Percentiles rank a stretch among this genome's conserved stretches.
Conservation (phyloP, 2,113 vertebrate species). For the Xenopus laevis region DNA sequence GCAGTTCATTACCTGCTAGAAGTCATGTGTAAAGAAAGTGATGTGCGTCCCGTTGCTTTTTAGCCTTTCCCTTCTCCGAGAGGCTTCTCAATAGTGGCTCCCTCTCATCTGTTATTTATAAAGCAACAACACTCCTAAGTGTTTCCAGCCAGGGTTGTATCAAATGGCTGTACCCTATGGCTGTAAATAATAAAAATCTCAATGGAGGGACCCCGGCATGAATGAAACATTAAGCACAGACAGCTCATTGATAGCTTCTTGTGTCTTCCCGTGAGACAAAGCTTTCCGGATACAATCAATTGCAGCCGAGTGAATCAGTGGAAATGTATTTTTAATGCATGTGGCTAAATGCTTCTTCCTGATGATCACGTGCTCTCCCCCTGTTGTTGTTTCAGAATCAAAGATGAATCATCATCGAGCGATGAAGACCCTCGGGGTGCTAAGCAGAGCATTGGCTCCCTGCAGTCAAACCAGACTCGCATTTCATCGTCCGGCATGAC, state of each 20-base stretch:
- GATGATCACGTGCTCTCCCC: constrained; percentile 48
- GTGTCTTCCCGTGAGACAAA: constrained; percentile 46
- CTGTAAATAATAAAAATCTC: constrained; percentile 35
- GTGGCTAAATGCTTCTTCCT: constrained; percentile 47
- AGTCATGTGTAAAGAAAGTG: no score
- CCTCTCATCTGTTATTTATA: not conserved
- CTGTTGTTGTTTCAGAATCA: constrained; percentile 73
- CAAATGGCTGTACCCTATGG: constrained; percentile 4
- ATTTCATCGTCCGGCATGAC: constrained; percentile 65
- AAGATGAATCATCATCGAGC: constrained; percentile 92
- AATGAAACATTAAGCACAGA: constrained; percentile 35
- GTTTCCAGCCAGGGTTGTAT: not conserved
- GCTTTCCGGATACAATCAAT: constrained; percentile 43
- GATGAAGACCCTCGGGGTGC: constrained; percentile 78
- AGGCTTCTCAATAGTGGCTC: no score
- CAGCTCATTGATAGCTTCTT: constrained; percentile 47
- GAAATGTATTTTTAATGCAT: constrained; percentile 57
- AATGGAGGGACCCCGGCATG: constrained; percentile 28
- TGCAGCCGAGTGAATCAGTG: constrained; percentile 45
- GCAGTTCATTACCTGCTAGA: no score
- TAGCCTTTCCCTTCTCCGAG: no score
- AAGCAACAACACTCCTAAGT: not conserved
- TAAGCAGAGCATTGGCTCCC: constrained; percentile 60
- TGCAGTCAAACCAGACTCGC: constrained; percentile 58
- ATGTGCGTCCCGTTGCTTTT: no score